phyloP scores from a whole-genome alignment of 2,888 invertebrate species.

The Tuta absoluta region DNA sequence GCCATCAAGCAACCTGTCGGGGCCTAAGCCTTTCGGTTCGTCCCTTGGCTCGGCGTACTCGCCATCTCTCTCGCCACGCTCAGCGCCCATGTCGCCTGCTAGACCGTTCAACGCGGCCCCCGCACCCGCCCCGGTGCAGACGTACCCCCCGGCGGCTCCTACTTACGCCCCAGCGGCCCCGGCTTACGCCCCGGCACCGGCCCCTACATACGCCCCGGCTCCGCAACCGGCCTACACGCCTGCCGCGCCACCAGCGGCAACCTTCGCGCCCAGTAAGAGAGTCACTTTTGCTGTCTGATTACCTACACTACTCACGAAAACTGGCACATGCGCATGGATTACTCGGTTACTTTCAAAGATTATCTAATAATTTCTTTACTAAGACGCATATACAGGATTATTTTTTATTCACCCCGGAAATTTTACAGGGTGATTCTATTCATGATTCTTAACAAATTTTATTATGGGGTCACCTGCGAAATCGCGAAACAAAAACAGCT shows the following conservation, averaged over 20 bases:
- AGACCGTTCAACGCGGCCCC: constrained; percentile 52
- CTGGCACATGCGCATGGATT: neutral
- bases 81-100: constrained; percentile 77
- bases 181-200: constrained; percentile 41
- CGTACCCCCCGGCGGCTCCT: constrained; percentile 32
- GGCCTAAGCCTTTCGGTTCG: constrained; percentile 83
- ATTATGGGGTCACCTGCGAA: too few species aligned
- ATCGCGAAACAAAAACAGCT: too few species aligned
- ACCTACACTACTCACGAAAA: neutral
- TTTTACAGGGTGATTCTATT: too few species aligned
- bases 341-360: too few species aligned
- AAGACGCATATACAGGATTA: too few species aligned
- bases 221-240: constrained; percentile 44
- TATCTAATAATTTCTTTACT: neutral
- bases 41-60: constrained; percentile 80
- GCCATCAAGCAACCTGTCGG: constrained; percentile 79
- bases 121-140: constrained; percentile 40
- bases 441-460: too few species aligned
- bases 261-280: constrained; percentile 76
- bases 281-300: constrained; percentile 74
- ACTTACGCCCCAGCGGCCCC: constrained; percentile 33
- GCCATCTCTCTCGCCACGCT: constrained; percentile 75
- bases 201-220: constrained; percentile 33
- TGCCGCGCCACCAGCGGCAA: constrained; percentile 37
- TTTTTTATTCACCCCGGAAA: too few species aligned